A percentile compares a stretch with the other conserved stretches of the same genome.
phyloP scores from a whole-genome alignment of 2,113 vertebrate species.

The Manacus vitellinus region DNA sequence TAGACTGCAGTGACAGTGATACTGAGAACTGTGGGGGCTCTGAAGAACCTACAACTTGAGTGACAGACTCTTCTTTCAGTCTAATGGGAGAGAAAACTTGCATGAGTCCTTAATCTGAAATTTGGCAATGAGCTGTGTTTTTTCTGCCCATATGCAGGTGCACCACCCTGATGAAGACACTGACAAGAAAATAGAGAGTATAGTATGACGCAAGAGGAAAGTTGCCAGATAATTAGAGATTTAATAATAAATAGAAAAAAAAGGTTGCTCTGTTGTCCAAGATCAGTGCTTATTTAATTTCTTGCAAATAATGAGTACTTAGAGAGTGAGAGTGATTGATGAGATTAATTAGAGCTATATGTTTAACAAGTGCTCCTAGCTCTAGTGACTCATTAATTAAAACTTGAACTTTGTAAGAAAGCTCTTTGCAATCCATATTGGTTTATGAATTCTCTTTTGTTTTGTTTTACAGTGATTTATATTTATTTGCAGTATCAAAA shows the following conservation, averaged over 20 bases:
- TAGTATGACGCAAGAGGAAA: not conserved
- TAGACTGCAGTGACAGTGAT: not conserved
- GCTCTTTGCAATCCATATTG: not conserved
- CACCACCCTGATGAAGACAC: not conserved
- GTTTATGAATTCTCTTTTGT: not conserved
- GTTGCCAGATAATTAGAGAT: not conserved
- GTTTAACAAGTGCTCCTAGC: slow-evolving; percentile 13
- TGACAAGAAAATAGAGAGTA: not conserved
- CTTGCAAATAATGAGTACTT: not conserved
- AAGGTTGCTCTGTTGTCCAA: not conserved
- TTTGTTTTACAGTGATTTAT: slow-evolving; percentile 1
- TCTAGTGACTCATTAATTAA: slow-evolving; percentile 16
- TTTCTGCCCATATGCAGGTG: not conserved
- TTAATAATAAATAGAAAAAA: not conserved
- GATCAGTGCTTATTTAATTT: not conserved
- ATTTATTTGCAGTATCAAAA: not conserved
- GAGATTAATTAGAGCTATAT: slow-evolving; percentile 11
- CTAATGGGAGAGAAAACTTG: not conserved
- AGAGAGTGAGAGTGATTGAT: not conserved
- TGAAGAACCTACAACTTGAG: not conserved
- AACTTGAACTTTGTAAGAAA: not conserved
- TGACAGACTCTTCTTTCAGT: not conserved
- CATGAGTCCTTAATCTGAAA: not conserved
- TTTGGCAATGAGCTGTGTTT: not conserved
- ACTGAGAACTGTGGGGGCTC: not conserved